Conservation (phyloP, 1,140 invertebrate species). For the Nylanderia fulva region DNA sequence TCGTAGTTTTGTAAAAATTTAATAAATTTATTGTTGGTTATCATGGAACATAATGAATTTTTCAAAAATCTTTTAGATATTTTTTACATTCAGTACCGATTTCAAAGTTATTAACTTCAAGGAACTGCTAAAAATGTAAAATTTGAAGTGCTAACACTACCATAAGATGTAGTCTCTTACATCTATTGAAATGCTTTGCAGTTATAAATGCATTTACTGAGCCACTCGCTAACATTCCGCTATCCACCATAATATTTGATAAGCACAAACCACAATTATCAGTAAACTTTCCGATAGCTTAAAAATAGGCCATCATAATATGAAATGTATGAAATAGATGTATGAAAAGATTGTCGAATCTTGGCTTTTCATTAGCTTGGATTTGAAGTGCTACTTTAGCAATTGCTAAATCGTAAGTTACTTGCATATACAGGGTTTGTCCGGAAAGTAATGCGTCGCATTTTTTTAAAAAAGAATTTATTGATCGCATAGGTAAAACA, state of each 20-base stretch:
- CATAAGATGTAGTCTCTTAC: conserved; percentile 78
- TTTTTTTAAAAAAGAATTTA: too few species aligned
- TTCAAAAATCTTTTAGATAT: too few species aligned
- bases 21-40: too few species aligned
- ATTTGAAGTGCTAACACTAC: conserved; percentile 71
- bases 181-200: conserved; percentile 79
- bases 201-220: conserved; percentile 76
- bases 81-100: too few species aligned
- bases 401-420: not conserved
- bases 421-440: too few species aligned
- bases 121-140: conserved; percentile 15
- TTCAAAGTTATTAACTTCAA: too few species aligned
- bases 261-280: conserved; percentile 79
- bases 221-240: conserved; percentile 74
- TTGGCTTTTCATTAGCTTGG: conserved; percentile 67
- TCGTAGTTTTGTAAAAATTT: conserved; percentile 48
- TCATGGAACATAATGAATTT: too few species aligned
- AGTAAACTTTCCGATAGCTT: conserved; percentile 79
- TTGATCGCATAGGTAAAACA: too few species aligned
- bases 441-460: too few species aligned
- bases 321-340: conserved; percentile 80
- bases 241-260: conserved; percentile 77
- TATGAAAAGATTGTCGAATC: conserved; percentile 80
- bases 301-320: conserved; percentile 80
- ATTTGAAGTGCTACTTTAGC: conserved; percentile 31